phyloP scores from a whole-genome alignment of 1,140 invertebrate species.

The Nilaparvata lugens region DNA sequence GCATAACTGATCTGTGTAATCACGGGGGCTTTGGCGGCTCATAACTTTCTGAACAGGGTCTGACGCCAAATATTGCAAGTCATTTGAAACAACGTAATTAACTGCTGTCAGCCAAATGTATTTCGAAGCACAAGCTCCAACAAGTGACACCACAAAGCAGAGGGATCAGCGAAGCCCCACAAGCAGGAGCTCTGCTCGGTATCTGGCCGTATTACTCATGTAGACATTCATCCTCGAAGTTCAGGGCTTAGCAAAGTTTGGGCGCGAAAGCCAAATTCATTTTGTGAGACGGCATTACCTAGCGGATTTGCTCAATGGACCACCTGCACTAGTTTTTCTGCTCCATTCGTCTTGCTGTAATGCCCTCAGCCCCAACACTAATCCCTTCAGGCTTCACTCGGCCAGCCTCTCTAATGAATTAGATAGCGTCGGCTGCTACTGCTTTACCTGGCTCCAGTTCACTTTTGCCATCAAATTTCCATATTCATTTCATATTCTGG shows the following conservation, averaged over 20 bases:
- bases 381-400: conserved; percentile 3
- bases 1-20: too few species aligned
- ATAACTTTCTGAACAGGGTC: too few species aligned
- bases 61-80: too few species aligned
- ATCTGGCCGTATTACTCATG: neutral
- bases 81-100: too few species aligned
- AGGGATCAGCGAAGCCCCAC: too few species aligned
- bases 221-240: conserved; percentile 4
- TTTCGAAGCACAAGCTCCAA: too few species aligned
- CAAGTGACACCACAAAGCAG: too few species aligned
- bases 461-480: neutral
- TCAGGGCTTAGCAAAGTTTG: neutral
- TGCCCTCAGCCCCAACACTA: neutral
- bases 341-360: conserved; percentile 2
- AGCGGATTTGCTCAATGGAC: conserved; percentile 5
- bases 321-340: conserved; percentile 5
- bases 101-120: too few species aligned
- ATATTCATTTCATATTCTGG: too few species aligned
- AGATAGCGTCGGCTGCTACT: neutral
- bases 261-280: neutral
- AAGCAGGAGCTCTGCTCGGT: neutral
- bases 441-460: neutral
- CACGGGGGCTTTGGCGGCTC: too few species aligned
- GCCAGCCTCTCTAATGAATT: conserved; percentile 1
- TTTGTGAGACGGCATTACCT: conserved; percentile 1